Base-by-base conservation (phyloP, 2,888 invertebrate genomes). In the Antheraea yamamai region DNA sequence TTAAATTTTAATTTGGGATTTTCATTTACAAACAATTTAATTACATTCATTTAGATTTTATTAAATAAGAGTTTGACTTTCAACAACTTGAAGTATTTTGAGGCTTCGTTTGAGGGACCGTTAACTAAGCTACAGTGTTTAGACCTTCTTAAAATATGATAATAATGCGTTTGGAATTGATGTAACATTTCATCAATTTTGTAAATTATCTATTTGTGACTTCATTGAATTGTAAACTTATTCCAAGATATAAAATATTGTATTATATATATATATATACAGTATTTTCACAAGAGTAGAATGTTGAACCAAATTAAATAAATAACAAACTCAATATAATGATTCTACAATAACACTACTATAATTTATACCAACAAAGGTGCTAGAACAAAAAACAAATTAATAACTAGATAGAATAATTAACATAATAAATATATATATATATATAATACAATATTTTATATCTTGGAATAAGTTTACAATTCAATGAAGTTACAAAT, bases 1-100 rank as follows among this genome's bases (percentile, higher is more conserved):
- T 75, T 7, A 72, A 75, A 71, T 70, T 75, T 72, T 72, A 72
- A 75, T 75, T 72, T 72, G 23, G 20, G 20, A 20, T 70, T 66
- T 70, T 70, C 39, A 70, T 39, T 70, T 70, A 39, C 39, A 70
- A 70, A 70, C 70, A 70, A 39, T 26, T 64, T 64, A 64, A 64
- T 64, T 64, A 66, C 4, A 30, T 66, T 66, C 64, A 16, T 26
- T 30, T 66, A 14, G 14, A 66, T 30, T 26, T 66, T 66, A 30
- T 66, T 66, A 66, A 66, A 66, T 66, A 66, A 30, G 16, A 66
- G 26, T 66, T 66, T 66, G 26, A 66, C 30, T 66, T 26, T 66
- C 4, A 30, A 66, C 64, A 16, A 14, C 8, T 66, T 66, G 16
- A 30, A 26, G 26, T 30, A 16, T 26, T 16, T 66, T 66, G 16